These are phyloP conservation scores for Tyrannus savana DNA, from an alignment of 2,113 vertebrate genomes.

Conservation along the genomic window DNA sequence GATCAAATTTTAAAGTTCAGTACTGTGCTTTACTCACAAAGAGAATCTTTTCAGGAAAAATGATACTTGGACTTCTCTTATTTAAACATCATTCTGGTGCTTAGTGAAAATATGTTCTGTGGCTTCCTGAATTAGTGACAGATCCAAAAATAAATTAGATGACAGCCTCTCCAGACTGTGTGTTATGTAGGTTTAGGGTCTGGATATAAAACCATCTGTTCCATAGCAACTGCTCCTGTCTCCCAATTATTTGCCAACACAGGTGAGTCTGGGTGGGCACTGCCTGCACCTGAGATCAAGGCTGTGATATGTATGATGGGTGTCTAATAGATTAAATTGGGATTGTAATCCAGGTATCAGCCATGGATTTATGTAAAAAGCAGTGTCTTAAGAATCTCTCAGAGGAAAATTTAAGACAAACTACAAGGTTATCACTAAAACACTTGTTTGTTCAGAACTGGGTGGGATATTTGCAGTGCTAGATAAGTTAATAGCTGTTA, in stretches of 20 bases:
- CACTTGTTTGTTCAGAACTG: neutral
- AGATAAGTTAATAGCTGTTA: neutral
- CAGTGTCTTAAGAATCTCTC: neutral
- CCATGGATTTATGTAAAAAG: neutral
- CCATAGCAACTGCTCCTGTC: neutral
- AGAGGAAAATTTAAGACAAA: neutral
- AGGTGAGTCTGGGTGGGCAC: neutral
- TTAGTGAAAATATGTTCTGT: neutral
- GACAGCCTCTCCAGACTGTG: neutral
- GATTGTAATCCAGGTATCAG: neutral
- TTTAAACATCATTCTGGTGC: neutral
- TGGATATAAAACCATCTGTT: neutral
- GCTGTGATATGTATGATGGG: neutral
- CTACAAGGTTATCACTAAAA: neutral
- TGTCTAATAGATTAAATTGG: neutral
- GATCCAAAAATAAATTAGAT: neutral
- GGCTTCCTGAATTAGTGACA: neutral
- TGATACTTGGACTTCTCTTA: neutral
- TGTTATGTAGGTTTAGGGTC: neutral
- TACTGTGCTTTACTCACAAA: neutral
- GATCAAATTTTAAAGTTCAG: neutral
- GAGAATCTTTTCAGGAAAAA: neutral
- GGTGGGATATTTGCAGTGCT: neutral
- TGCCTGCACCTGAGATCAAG: neutral
- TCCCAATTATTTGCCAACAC: accelerated